phyloP scores from a whole-genome alignment of 2,888 invertebrate species.

The Platyscelio sp. region DNA sequence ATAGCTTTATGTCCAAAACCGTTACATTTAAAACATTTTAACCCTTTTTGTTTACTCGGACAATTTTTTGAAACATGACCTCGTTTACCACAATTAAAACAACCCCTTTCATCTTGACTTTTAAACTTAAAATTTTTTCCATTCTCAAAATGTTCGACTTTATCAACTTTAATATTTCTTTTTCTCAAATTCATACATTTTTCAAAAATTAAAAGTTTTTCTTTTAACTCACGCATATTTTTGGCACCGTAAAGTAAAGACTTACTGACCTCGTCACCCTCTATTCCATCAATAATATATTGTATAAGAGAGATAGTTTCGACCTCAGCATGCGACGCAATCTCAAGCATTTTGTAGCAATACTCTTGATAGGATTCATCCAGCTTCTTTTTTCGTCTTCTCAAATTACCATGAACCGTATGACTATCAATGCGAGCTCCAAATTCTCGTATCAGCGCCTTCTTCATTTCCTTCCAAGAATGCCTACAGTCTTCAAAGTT shows the following conservation, averaged over 20 bases:
- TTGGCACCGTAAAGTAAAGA: slow-evolving; percentile 48
- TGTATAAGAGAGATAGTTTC: slow-evolving; percentile 66
- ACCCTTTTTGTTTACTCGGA: not conserved
- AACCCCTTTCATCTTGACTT: too few relatives aligned
- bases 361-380: slow-evolving; percentile 64
- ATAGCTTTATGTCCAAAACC: not conserved
- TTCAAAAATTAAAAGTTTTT: too few relatives aligned
- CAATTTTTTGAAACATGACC: not conserved
- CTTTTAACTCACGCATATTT: too few relatives aligned
- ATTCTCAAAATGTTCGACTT: too few relatives aligned
- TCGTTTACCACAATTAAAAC: not conserved
- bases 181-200: too few relatives aligned
- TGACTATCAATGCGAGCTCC: slow-evolving; percentile 57
- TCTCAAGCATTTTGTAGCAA: slow-evolving; percentile 67
- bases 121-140: too few relatives aligned
- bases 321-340: slow-evolving; percentile 62
- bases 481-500: slow-evolving; percentile 46
- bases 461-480: slow-evolving; percentile 58
- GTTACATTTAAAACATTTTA: slow-evolving; percentile 17
- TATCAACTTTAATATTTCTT: too few relatives aligned
- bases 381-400: slow-evolving; percentile 42
- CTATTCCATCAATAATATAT: slow-evolving; percentile 69
- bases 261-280: slow-evolving; percentile 60
- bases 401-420: slow-evolving; percentile 53
- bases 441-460: slow-evolving; percentile 61